Conservation (phyloP, 2,888 invertebrate genomes). For the Synanthedon andrenaeformis region DNA sequence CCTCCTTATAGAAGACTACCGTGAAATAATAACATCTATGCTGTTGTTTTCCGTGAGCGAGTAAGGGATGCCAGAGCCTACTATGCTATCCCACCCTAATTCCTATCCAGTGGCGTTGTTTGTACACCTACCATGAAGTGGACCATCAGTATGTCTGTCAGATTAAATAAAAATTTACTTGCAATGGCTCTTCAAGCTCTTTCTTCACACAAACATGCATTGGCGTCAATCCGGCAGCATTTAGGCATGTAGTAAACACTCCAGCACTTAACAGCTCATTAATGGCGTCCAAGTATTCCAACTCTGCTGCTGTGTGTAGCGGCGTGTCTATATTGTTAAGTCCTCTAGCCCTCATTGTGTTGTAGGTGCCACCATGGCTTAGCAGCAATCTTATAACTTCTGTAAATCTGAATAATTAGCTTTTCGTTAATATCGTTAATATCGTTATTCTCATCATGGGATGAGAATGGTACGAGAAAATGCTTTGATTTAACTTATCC, state of each 20-base stretch:
- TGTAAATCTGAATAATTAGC: constrained; percentile 24
- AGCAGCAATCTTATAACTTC: constrained; percentile 37
- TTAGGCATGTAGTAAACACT: constrained; percentile 44
- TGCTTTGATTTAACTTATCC: too few relatives aligned
- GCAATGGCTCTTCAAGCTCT: constrained; percentile 47
- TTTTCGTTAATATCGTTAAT: neutral
- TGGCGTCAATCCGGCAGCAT: constrained; percentile 56
- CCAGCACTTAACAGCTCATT: constrained; percentile 47
- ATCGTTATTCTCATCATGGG: too few relatives aligned
- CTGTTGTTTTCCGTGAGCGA: too few relatives aligned
- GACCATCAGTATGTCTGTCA: too few relatives aligned
- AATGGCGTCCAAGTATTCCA: constrained; percentile 51
- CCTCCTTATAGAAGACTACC: too few relatives aligned
- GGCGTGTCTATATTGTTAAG: constrained; percentile 43
- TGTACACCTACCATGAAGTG: too few relatives aligned
- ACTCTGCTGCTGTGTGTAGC: constrained; percentile 63
- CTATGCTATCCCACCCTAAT: too few relatives aligned
- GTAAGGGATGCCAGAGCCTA: too few relatives aligned
- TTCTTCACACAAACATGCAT: constrained; percentile 63
- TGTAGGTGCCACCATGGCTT: constrained; percentile 28
- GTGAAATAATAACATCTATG: too few relatives aligned
- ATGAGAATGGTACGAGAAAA: too few relatives aligned
- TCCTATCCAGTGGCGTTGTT: too few relatives aligned
- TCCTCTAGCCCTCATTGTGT: constrained; percentile 26
- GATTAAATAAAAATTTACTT: constrained; percentile 17